A percentile compares a stretch with the other conserved stretches of the same genome.
phyloP scores from a whole-genome alignment of 1,140 invertebrate species.

The Cepaea nemoralis region DNA sequence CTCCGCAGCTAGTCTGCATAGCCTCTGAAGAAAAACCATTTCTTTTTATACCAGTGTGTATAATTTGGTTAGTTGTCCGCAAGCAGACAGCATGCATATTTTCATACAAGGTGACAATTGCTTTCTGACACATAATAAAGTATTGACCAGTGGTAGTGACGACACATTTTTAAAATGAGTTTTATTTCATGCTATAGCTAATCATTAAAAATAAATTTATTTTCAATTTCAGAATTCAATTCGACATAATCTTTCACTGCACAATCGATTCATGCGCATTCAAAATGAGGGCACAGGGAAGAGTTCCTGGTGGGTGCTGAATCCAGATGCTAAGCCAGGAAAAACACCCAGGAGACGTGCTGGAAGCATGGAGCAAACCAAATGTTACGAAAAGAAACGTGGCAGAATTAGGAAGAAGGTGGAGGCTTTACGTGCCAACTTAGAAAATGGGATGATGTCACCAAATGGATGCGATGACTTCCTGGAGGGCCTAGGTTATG shows the following conservation, averaged over 20 bases:
- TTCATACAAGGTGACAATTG: no score
- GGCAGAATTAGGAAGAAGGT: constrained; percentile 95
- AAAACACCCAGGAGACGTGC: constrained; percentile 93
- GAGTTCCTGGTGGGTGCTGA: constrained; percentile 99
- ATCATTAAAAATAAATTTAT: no score
- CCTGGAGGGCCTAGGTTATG: constrained; percentile 85
- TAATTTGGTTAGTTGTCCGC: no score
- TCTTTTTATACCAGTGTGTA: no score
- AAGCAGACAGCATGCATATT: no score
- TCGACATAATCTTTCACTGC: constrained; percentile 97
- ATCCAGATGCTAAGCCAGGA: constrained; percentile 96
- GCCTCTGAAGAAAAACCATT: no score
- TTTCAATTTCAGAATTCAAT: constrained; percentile 94
- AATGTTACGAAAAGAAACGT: constrained; percentile 92
- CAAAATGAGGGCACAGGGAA: constrained; percentile 99
- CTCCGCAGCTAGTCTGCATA: no score
- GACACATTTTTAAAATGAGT: no score
- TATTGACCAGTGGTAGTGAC: no score
- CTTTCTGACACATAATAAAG: no score
- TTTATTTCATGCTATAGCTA: no score
- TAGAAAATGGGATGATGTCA: constrained; percentile 78
- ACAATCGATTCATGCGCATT: constrained; percentile 98
- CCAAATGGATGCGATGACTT: constrained; percentile 87
- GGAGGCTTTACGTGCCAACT: constrained; percentile 76
- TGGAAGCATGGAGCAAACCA: constrained; percentile 96